Conservation (phyloP, 2,888 invertebrate species). For the Pycnomerus fuliginosus region DNA sequence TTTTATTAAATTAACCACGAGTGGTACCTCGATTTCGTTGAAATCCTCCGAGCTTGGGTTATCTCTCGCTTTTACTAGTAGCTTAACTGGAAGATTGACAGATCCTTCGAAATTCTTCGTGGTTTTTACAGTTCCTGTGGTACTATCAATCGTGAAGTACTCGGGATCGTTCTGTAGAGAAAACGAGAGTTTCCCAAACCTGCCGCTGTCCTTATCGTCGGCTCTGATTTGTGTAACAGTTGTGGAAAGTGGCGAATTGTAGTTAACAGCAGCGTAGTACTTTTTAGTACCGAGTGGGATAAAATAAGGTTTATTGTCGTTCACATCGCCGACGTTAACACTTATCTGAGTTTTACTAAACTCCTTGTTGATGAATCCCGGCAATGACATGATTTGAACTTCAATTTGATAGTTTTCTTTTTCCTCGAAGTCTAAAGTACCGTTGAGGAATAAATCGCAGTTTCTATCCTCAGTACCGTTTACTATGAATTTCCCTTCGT, state of each 20-base stretch:
- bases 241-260: slow-evolving; percentile 71
- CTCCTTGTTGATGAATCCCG: slow-evolving; percentile 78
- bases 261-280: slow-evolving; percentile 78
- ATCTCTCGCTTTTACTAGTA: slow-evolving; percentile 72
- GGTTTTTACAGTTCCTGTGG: slow-evolving; percentile 75
- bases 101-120: slow-evolving; percentile 71
- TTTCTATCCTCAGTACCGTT: slow-evolving; percentile 77
- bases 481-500: slow-evolving; percentile 68
- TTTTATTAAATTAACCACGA: slow-evolving; percentile 77
- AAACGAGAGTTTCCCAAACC: slow-evolving; percentile 78
- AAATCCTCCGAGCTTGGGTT: slow-evolving; percentile 67
- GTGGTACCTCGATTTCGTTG: slow-evolving; percentile 63
- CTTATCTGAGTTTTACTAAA: slow-evolving; percentile 73
- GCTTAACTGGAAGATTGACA: slow-evolving; percentile 68
- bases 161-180: slow-evolving; percentile 52
- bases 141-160: slow-evolving; percentile 70
- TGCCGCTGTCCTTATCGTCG: slow-evolving; percentile 81
- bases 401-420: slow-evolving; percentile 71
- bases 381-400: slow-evolving; percentile 75
- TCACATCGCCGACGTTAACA: slow-evolving; percentile 81
- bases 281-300: slow-evolving; percentile 63
- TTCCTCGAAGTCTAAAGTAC: slow-evolving; percentile 77
- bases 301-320: slow-evolving; percentile 87
- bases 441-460: slow-evolving; percentile 75
- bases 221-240: slow-evolving; percentile 82